Base-by-base conservation (phyloP, 2,888 invertebrate species). In the Volucella bombylans region DNA sequence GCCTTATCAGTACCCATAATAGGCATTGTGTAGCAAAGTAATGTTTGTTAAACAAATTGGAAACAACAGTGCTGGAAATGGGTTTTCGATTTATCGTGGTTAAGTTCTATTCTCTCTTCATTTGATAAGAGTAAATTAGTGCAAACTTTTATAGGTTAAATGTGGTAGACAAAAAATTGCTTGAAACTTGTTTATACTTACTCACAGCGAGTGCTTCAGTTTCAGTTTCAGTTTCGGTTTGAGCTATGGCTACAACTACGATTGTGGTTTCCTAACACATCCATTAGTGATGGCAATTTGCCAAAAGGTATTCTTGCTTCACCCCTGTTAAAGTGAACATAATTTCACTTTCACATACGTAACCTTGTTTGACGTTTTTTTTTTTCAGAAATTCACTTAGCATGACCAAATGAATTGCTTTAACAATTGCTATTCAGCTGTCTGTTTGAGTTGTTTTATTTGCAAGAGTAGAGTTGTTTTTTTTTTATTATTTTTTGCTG, bases 291-390 rank as follows among this genome's bases (percentile, higher is more conserved):
- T 62, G 71, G 77, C 61, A 77, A 77, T 72, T 72, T 68, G 67
- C 77, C 71, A 76, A 82, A 59, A 69, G n/a, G 38, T 39, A 49
- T 54, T 47, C 38, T 49, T n/a, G 50, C 14, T 38, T 41, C 15
- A 59, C 80, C 69, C 80, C 71, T 71, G 54, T 43, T 69, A 39
- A 8, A 54, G 31, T 31, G 31, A 31, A 54, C 45, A 15, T 23
- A 79, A 80, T 83, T 83, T 83, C 83, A 80, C 83, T 83, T 83
- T 83, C 83, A 80, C 79, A 59, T 47, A 64, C n/a, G 49, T 38
- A 23, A 14, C 52, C 54, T 6, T 39, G 2, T 59, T n/a, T 62
- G 57, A 12, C 47, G 31, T 23, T 67, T 49, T n/a, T 67, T 49
- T n/a, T 62, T 45, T 31, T 11, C 45, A 14, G 10, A 65, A 74